Evolutionary conservation across 2,113 vertebrate species (phyloP).

Genomic region (Peucedramus taeniatus): DNA sequence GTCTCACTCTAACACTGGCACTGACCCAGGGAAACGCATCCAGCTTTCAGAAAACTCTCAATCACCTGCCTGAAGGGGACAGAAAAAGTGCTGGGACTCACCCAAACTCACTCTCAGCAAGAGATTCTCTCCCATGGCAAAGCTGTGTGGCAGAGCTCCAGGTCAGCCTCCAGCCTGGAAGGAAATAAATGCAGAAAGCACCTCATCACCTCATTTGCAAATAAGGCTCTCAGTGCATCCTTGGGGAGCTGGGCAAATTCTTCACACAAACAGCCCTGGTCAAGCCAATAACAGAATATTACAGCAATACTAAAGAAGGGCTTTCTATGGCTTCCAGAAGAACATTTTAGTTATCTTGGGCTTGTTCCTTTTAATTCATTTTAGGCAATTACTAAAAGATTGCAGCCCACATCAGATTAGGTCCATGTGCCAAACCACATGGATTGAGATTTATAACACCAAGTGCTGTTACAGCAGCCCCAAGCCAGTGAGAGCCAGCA

Average conservation of each 20-base stretch:
- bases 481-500: background rate
- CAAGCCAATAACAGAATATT: background rate
- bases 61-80: background rate
- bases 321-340: background rate
- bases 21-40: rapidly evolving
- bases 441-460: background rate
- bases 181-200: background rate
- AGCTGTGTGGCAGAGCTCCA: background rate
- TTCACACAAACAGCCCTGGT: background rate
- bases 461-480: background rate
- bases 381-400: background rate
- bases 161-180: background rate
- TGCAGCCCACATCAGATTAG: background rate
- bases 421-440: background rate
- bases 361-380: background rate
- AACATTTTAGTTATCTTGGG: background rate
- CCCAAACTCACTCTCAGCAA: background rate
- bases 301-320: background rate
- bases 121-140: background rate
- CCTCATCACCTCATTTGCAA: background rate
- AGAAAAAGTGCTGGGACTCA: background rate
- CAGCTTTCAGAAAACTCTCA: background rate
- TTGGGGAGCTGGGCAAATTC: background rate
- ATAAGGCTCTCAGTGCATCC: rapidly evolving
- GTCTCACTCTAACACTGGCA: background rate